phyloP scores from a whole-genome alignment of 1,140 invertebrate species.

The Cephus cinctus region DNA sequence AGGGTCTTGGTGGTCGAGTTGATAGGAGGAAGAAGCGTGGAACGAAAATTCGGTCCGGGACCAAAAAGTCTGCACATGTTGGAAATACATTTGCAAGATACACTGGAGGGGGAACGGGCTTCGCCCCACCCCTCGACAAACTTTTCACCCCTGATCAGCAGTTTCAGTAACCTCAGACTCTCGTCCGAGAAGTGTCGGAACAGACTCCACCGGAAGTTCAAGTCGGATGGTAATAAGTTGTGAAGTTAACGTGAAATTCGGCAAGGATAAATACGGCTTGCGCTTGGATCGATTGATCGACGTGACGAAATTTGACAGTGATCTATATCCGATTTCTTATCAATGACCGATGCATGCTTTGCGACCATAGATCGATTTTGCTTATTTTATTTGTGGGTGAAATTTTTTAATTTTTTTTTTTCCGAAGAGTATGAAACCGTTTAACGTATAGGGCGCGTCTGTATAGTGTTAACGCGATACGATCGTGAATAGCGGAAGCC shows the following conservation, averaged over 20 bases:
- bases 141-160: conserved; percentile 28
- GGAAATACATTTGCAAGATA: conserved; percentile 24
- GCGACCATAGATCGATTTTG: background rate
- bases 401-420: background rate
- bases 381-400: background rate
- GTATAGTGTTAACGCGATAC: no score
- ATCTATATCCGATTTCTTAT: no score
- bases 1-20: no score
- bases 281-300: no score
- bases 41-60: no score
- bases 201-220: conserved; percentile 34
- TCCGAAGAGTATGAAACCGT: background rate
- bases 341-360: background rate
- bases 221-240: conserved; percentile 35
- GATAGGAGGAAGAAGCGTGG: no score
- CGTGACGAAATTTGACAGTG: no score
- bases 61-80: no score
- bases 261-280: background rate
- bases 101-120: conserved; percentile 26
- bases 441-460: background rate
- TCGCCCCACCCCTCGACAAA: conserved; percentile 18
- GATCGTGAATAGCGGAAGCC: background rate
- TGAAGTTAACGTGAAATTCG: background rate
- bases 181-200: conserved; percentile 31
- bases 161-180: conserved; percentile 27